Percentiles rank a stretch among this genome's conserved stretches.
phyloP scores from a whole-genome alignment of 2,113 vertebrate species.

The Etia nguti region DNA sequence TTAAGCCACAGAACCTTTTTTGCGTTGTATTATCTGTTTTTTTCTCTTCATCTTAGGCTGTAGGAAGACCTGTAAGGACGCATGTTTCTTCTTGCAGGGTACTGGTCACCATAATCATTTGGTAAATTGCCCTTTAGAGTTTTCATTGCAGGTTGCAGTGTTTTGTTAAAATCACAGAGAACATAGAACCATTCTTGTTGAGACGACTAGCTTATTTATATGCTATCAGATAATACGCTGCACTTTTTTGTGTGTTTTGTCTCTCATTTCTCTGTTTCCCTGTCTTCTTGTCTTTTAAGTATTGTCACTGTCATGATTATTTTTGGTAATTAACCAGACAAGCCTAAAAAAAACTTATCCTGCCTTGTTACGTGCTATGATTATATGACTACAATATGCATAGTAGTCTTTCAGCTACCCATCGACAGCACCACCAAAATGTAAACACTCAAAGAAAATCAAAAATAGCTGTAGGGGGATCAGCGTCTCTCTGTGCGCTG shows the following conservation, averaged over 20 bases:
- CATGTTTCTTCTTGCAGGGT: neutral
- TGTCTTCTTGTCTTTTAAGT: neutral
- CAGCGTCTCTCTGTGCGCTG: constrained; percentile 32
- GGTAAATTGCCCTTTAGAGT: neutral
- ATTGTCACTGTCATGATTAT: neutral
- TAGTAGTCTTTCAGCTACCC: neutral
- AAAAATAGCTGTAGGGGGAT: constrained; percentile 51
- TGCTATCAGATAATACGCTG: neutral
- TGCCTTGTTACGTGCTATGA: neutral
- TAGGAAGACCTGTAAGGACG: neutral
- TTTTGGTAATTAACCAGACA: neutral
- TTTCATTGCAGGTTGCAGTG: neutral
- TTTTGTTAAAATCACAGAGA: neutral
- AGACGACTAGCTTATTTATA: neutral
- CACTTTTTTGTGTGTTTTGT: neutral
- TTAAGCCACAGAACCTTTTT: neutral
- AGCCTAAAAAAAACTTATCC: neutral
- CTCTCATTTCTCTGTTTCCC: neutral
- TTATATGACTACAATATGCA: constrained; percentile 1
- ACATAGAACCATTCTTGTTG: neutral
- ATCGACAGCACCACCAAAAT: constrained; percentile 6
- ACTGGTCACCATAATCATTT: neutral
- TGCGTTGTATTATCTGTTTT: neutral
- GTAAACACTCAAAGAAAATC: constrained; percentile 43
- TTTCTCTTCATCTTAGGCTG: neutral